These are phyloP conservation scores for Matsumyia berberina DNA, from an alignment of 2,888 invertebrate species.

Conservation along the genomic window DNA sequence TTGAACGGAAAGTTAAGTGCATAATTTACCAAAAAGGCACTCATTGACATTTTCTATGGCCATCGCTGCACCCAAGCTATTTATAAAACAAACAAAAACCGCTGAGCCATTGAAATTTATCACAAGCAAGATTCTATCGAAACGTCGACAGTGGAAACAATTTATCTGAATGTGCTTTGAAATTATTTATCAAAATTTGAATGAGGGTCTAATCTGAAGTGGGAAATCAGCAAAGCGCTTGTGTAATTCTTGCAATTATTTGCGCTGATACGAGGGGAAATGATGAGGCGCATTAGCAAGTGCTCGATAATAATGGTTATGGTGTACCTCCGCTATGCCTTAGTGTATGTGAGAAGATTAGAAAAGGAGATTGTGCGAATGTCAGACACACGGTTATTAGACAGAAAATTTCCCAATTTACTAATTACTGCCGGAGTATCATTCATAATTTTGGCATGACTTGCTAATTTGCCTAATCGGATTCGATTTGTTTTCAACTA, in stretches of 20 bases:
- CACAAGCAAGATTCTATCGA: constrained; percentile 21
- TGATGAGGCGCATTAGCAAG: constrained; percentile 19
- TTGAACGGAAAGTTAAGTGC: constrained; percentile 25
- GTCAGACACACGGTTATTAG: background rate
- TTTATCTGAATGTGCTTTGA: constrained; percentile 35
- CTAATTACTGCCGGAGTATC: background rate
- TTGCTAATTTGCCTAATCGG: background rate
- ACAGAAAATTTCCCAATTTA: background rate
- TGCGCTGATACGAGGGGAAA: constrained; percentile 28
- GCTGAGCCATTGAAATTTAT: constrained; percentile 28
- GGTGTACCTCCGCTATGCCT: background rate
- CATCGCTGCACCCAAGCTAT: constrained; percentile 13
- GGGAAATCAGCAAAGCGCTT: constrained; percentile 49
- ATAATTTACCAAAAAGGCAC: constrained; percentile 41
- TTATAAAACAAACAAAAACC: constrained; percentile 33
- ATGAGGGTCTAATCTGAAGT: constrained; percentile 50
- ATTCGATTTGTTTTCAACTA: too few species aligned
- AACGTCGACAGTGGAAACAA: constrained; percentile 22
- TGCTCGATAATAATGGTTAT: background rate
- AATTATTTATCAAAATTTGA: constrained; percentile 60
- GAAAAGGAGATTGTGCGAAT: background rate
- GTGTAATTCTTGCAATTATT: constrained; percentile 56
- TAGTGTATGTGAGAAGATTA: constrained; percentile 3
- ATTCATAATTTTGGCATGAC: background rate
- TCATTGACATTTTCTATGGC: constrained; percentile 35